Percentiles rank a stretch among this genome's conserved stretches.
Conservation (phyloP, 1,140 invertebrate species). For the Drosophila sp. region DNA sequence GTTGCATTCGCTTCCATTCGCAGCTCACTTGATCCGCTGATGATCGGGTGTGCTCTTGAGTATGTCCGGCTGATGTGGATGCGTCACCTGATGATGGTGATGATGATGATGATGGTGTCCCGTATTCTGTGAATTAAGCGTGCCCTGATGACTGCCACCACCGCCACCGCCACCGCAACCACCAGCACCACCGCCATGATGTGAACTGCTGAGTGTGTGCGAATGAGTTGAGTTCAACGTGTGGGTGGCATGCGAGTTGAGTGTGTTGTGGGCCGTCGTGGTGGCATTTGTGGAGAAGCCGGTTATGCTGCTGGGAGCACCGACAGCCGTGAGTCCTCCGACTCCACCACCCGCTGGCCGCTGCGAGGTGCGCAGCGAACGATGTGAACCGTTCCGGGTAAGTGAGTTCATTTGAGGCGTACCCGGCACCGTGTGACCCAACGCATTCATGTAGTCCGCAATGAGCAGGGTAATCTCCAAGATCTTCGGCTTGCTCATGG, state of each 20-base stretch:
- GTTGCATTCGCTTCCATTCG: not conserved
- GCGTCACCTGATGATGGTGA: slow-evolving; percentile 46
- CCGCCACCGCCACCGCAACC: slow-evolving; percentile 38
- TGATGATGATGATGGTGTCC: slow-evolving; percentile 52
- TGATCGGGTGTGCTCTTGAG: slow-evolving; percentile 93
- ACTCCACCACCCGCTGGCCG: slow-evolving; percentile 58
- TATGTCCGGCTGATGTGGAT: slow-evolving; percentile 89
- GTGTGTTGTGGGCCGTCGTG: slow-evolving; percentile 85
- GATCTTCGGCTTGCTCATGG: slow-evolving; percentile 94
- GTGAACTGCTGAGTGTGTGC: slow-evolving; percentile 85
- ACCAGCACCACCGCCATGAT: slow-evolving; percentile 67
- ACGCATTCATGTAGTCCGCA: slow-evolving; percentile 97
- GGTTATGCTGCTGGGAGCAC: slow-evolving; percentile 46
- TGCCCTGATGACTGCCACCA: slow-evolving; percentile 76
- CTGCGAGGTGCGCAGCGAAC: slow-evolving; percentile 85
- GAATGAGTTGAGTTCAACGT: slow-evolving; percentile 85
- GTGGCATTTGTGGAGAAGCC: slow-evolving; percentile 84
- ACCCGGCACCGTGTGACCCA: slow-evolving; percentile 89
- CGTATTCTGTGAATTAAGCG: slow-evolving; percentile 82
- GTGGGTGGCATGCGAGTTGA: slow-evolving; percentile 86
- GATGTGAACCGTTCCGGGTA: slow-evolving; percentile 90
- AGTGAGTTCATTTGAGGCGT: slow-evolving; percentile 93
- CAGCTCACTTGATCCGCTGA: slow-evolving; percentile 85
- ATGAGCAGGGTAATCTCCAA: slow-evolving; percentile 95
- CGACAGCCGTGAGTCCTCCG: slow-evolving; percentile 51